Evolutionary conservation across 2,888 invertebrate species (phyloP), one percentile per base, ranked within the genome.

Genomic region (Choristoneura rosaceana): DNA sequence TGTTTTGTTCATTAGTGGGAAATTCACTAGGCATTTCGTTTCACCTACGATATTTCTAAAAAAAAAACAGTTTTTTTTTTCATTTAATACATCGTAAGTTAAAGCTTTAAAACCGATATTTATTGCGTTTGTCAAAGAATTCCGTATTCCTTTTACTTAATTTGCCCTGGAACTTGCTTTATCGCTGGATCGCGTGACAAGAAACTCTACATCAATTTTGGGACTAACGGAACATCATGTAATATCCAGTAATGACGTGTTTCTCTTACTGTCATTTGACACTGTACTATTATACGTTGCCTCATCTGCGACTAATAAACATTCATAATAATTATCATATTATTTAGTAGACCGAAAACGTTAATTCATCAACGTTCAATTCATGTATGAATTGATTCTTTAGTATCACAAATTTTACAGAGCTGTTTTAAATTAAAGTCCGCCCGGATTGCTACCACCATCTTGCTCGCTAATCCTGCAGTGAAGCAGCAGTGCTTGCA

Each of bases 201-300:
- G 74, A 78, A 79, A 76, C 86, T 82, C 82, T 93, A 84, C 80
- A 87, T 93, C 90, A 92, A 84, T 78, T 84, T 84, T 82, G 78
- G 84, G 84, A 86, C 84, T 89, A 91, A 90, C 89, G 85, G 85
- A 85, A 88, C 83, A 86, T 91, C 91, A 85, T 92, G 93, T 92
- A 90, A 92, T 92, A 91, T 90, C 87, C 84, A 88, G 85, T 92
- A 92, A 92, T 90, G 87, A 91, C 81, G 88, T 93, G 91, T 91
- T 92, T 91, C 84, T 91, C 86, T 90, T 87, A 89, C 87, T 90
- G 90, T 90, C 87, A 90, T 82, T 80, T 82, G 84, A 83, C 83
- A 82, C 81, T 81, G 77, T 79, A 78, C 75, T 77, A 76, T 77
- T 74, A 78, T 75, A 55, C 64, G 71, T 78, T 74, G 77, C 77